Percentiles rank a stretch among this genome's conserved stretches.
Evolutionary conservation across 2,888 invertebrate species (phyloP).

Genomic region (Mesorhabditis sp.): DNA sequence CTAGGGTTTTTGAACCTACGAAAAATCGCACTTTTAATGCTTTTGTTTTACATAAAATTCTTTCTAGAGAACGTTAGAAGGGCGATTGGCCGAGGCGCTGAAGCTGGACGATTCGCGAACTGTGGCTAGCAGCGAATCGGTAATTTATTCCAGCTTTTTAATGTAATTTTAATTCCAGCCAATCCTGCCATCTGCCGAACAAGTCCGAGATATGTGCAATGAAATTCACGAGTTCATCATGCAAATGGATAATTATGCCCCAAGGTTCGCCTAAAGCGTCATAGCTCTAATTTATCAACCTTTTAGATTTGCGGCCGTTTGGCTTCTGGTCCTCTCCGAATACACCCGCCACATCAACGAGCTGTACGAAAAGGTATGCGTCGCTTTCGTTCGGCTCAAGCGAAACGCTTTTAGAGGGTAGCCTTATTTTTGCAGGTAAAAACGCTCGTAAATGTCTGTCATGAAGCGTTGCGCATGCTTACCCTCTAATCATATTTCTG

Average conservation of each 20-base stretch:
- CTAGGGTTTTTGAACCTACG: not conserved
- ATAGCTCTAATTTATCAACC: not conserved
- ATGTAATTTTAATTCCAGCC: constrained; percentile 23
- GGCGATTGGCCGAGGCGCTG: constrained; percentile 32
- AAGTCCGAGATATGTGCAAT: constrained; percentile 46
- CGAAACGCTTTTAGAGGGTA: not conserved
- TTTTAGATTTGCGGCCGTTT: constrained; percentile 51
- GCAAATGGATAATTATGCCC: constrained; percentile 54
- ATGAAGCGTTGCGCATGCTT: too few species aligned
- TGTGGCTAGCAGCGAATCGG: constrained; percentile 10
- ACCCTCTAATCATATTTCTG: too few species aligned
- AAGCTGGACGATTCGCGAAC: constrained; percentile 29
- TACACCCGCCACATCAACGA: constrained; percentile 43
- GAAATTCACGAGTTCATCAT: constrained; percentile 47
- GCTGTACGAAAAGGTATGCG: constrained; percentile 42
- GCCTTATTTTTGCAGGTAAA: too few species aligned
- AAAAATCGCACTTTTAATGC: not conserved
- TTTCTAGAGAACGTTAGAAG: constrained; percentile 30
- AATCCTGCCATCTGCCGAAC: constrained; percentile 41
- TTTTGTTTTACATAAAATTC: too few species aligned
- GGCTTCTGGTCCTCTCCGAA: constrained; percentile 52
- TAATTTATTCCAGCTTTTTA: constrained; percentile 19
- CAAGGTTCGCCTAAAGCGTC: constrained; percentile 15
- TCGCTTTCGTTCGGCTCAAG: not conserved
- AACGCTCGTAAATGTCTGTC: too few species aligned